Conservation (phyloP, 2,888 invertebrate genomes). For the Scelioninae gen. 1 region DNA sequence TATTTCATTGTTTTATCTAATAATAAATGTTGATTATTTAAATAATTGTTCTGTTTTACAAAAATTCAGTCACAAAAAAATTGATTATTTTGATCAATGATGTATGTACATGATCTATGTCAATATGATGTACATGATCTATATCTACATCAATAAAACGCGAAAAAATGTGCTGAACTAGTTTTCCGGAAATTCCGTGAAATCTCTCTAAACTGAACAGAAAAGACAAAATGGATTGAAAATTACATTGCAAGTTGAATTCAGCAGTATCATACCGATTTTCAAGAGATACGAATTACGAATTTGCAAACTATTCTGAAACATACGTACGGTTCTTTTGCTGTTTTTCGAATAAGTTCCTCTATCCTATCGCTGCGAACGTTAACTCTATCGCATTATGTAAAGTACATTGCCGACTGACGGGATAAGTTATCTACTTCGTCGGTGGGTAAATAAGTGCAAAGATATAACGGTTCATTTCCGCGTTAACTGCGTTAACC, state of each 20-base stretch:
- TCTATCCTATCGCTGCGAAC: slow-evolving; percentile 70
- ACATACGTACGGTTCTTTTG: slow-evolving; percentile 72
- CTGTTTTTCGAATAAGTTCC: slow-evolving; percentile 69
- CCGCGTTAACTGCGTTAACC: slow-evolving; percentile 81
- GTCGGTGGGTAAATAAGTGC: slow-evolving; percentile 81
- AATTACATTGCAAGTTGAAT: slow-evolving; percentile 47
- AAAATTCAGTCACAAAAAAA: no score
- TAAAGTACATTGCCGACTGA: slow-evolving; percentile 75
- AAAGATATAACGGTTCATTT: slow-evolving; percentile 84
- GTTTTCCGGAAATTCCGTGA: slow-evolving; percentile 33
- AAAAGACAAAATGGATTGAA: slow-evolving; percentile 49
- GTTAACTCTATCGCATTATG: slow-evolving; percentile 77
- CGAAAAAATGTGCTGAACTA: no score
- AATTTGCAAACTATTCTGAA: slow-evolving; percentile 65
- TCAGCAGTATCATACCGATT: slow-evolving; percentile 63
- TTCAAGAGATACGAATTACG: slow-evolving; percentile 64
- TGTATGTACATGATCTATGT: no score
- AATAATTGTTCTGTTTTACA: no score
- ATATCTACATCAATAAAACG: no score
- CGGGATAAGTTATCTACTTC: slow-evolving; percentile 73
- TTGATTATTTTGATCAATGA: no score
- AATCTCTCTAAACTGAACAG: slow-evolving; percentile 26
- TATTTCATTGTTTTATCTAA: no score
- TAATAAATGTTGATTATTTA: no score
- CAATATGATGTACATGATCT: no score